Base-by-base conservation (phyloP, 2,113 vertebrate species). In the Lontra canadensis region DNA sequence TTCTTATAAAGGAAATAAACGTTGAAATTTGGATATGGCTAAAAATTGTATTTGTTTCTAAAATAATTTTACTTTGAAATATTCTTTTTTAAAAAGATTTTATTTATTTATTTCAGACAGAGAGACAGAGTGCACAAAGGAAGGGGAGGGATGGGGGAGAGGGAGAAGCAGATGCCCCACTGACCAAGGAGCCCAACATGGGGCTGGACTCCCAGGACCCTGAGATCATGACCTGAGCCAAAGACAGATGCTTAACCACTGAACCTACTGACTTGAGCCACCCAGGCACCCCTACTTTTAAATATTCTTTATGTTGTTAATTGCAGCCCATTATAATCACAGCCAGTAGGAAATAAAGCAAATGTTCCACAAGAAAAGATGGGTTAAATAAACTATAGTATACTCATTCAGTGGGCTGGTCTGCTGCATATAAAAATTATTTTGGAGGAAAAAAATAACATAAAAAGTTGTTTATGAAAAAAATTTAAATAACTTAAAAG, bases 11-110 rank as follows among this genome's bases (percentile, higher is more conserved):
- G 4, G 7, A 57, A 91, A 59, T 57, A 83, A 79, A 84, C 34
- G 42, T 18, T 82, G 26, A 85, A 59, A 79, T 67, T 88, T 94
- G 25, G 80, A 90, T 83, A 87, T 17, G 31, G 21, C 17, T 92
- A 94, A 31, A 74, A 29, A 81, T 88, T 71, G 59, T 12, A 74
- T 87, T 95, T 87, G 26, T 73, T 94, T 94, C 31, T 63, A 83
- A 92, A 65, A 55, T 63, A 85, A 90, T 10, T 80, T 88, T 36
- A 82, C n/a, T 34, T 82, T n/a, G 85, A 92, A 92, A 71, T 97
- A 83, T 57, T 47, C 3, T 96, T 91, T 94, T 67, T 67, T 3
- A 1, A 67, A 34, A 67, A 67, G 63, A 67, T 67, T 67, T 67
- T 67, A 67, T 67, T 67, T 67, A 65, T 65, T 65, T 65, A 31